phyloP scores from a whole-genome alignment of 1,140 invertebrate species.

The Panonychus citri region DNA sequence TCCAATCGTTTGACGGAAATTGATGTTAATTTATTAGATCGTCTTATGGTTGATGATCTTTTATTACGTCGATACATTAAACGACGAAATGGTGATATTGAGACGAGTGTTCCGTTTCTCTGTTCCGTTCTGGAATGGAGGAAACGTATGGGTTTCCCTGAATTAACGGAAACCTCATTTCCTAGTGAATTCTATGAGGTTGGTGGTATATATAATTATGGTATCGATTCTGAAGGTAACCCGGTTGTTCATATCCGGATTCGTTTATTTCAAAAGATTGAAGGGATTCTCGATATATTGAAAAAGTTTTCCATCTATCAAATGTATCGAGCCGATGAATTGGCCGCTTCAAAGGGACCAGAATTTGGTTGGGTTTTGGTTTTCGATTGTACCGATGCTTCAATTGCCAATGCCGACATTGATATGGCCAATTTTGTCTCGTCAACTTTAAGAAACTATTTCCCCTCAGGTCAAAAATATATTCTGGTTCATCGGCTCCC shows the following conservation, averaged over 20 bases:
- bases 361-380: constrained; percentile 1
- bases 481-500: constrained; percentile 1
- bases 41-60: neutral
- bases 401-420: constrained; percentile 3
- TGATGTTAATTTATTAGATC: neutral
- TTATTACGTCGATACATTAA: neutral
- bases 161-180: neutral
- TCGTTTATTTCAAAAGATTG: neutral
- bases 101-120: neutral
- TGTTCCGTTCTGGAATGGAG: neutral
- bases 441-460: constrained; percentile 2
- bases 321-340: constrained; percentile 1
- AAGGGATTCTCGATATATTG: neutral
- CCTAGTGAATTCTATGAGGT: constrained; percentile 1
- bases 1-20: neutral
- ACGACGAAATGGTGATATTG: neutral
- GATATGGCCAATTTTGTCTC: constrained; percentile 4
- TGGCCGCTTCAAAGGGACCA: neutral
- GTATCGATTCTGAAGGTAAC: neutral
- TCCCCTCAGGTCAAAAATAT: constrained; percentile 4
- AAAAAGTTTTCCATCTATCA: neutral
- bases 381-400: constrained; percentile 5
- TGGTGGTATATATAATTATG: neutral
- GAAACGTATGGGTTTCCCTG: neutral
- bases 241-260: constrained; percentile 3